Percentiles rank a stretch among this genome's conserved stretches.
phyloP scores from a whole-genome alignment of 2,113 vertebrate genomes.

The Protomyctophum bolini region DNA sequence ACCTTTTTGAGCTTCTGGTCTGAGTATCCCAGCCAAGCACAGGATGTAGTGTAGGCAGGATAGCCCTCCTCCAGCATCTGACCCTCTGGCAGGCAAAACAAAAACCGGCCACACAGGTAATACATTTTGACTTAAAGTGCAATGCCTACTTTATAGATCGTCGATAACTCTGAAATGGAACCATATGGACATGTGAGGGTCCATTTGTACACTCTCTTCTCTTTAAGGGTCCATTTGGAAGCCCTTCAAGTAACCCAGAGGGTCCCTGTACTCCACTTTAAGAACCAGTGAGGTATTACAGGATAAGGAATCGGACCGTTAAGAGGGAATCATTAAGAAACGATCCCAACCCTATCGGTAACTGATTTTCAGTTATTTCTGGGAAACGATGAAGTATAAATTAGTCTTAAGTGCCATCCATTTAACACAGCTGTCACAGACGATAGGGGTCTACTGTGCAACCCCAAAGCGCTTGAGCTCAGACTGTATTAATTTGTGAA shows the following conservation, averaged over 20 bases:
- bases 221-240: too few relatives aligned
- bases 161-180: too few relatives aligned
- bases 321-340: too few relatives aligned
- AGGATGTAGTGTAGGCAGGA: constrained; percentile 82
- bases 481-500: constrained; percentile 22
- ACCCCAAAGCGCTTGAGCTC: constrained; percentile 25
- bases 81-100: constrained; percentile 71
- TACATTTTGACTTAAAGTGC: constrained; percentile 10
- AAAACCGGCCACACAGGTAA: not conserved
- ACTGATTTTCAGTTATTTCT: not conserved
- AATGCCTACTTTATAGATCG: too few relatives aligned
- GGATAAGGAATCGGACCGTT: too few relatives aligned
- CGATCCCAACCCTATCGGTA: too few relatives aligned
- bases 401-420: not conserved
- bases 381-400: not conserved
- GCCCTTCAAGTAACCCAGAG: too few relatives aligned
- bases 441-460: constrained; percentile 1
- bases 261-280: too few relatives aligned
- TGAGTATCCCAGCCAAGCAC: constrained; percentile 81
- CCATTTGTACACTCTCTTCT: too few relatives aligned
- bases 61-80: constrained; percentile 78
- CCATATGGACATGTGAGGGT: too few relatives aligned
- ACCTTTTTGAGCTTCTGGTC: constrained; percentile 81
- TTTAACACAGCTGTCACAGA: constrained; percentile 18
- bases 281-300: too few relatives aligned